Evolutionary conservation across 1,140 invertebrate species (phyloP).

Genomic region (Andrena cerasifolii): DNA sequence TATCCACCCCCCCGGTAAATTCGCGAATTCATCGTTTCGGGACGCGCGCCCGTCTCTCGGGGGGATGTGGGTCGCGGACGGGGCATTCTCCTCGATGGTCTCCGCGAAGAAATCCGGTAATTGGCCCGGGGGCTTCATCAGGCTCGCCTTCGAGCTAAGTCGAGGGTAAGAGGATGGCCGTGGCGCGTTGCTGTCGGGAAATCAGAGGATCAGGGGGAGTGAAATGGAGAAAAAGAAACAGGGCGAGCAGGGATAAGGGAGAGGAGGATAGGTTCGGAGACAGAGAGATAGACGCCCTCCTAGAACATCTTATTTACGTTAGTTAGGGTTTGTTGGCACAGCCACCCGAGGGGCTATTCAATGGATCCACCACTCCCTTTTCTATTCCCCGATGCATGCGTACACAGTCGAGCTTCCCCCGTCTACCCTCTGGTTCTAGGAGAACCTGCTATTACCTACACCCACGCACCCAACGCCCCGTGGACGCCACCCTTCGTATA

Average conservation of each 20-base stretch:
- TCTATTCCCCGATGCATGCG: conserved; percentile 46
- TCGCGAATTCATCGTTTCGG: conserved; percentile 57
- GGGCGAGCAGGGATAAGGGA: neutral
- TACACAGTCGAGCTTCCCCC: conserved; percentile 46
- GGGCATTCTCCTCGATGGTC: conserved; percentile 12
- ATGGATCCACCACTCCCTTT: conserved; percentile 42
- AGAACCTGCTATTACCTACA: conserved; percentile 43
- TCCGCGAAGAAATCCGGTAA: conserved; percentile 63
- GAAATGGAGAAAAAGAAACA: neutral
- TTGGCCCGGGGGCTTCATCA: conserved; percentile 66
- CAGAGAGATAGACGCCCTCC: conserved; percentile 37
- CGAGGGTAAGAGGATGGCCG: conserved; percentile 33
- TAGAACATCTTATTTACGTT: conserved; percentile 82
- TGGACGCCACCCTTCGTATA: neutral
- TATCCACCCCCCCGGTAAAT: conserved; percentile 33
- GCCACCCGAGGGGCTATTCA: conserved; percentile 78
- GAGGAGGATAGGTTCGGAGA: neutral
- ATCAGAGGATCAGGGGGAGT: conserved; percentile 38
- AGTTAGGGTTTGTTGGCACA: conserved; percentile 81
- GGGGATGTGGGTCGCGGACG: neutral
- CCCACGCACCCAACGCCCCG: conserved; percentile 22
- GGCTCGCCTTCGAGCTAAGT: conserved; percentile 51
- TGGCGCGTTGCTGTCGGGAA: conserved; percentile 7
- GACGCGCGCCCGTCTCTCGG: neutral
- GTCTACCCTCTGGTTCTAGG: conserved; percentile 30